These are phyloP conservation scores for Mya arenaria DNA, from an alignment of 1,140 invertebrate genomes.

Conservation along the genomic window DNA sequence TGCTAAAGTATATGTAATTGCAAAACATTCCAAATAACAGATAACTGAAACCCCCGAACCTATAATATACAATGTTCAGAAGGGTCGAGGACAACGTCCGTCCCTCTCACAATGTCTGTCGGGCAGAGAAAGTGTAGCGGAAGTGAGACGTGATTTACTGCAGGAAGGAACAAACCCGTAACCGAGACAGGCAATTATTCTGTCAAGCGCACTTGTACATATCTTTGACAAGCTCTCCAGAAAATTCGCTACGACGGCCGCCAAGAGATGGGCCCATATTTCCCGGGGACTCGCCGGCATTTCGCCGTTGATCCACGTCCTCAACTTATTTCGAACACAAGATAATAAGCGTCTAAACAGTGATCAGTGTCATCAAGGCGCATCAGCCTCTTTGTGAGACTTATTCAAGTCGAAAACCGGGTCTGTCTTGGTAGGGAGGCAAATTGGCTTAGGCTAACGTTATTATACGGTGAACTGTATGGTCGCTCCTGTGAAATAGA, in stretches of 20 bases:
- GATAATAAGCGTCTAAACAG: constrained; percentile 55
- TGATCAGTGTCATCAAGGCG: constrained; percentile 45
- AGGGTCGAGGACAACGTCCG: too few species aligned
- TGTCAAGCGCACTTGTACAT: constrained; percentile 46
- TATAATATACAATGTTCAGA: too few species aligned
- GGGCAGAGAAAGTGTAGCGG: too few species aligned
- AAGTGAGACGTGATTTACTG: too few species aligned
- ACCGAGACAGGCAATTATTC: constrained; percentile 44
- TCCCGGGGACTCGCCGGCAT: constrained; percentile 47
- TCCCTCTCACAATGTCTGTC: too few species aligned
- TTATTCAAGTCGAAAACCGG: constrained; percentile 57
- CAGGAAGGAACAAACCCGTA: too few species aligned
- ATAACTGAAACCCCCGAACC: too few species aligned
- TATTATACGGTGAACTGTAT: constrained; percentile 48
- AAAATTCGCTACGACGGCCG: constrained; percentile 44
- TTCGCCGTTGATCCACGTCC: constrained; percentile 45
- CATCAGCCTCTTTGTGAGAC: constrained; percentile 44
- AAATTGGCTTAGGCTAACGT: constrained; percentile 57
- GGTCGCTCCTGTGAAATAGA: constrained; percentile 19
- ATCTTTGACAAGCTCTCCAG: constrained; percentile 16
- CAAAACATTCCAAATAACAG: too few species aligned
- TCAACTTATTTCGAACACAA: constrained; percentile 59
- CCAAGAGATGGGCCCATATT: constrained; percentile 25
- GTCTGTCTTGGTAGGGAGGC: constrained; percentile 36
- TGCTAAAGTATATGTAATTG: too few species aligned